Evolutionary conservation across 2,888 invertebrate genomes (phyloP), one percentile per base, ranked within the genome.

Genomic region (Palloptera scutellata): DNA sequence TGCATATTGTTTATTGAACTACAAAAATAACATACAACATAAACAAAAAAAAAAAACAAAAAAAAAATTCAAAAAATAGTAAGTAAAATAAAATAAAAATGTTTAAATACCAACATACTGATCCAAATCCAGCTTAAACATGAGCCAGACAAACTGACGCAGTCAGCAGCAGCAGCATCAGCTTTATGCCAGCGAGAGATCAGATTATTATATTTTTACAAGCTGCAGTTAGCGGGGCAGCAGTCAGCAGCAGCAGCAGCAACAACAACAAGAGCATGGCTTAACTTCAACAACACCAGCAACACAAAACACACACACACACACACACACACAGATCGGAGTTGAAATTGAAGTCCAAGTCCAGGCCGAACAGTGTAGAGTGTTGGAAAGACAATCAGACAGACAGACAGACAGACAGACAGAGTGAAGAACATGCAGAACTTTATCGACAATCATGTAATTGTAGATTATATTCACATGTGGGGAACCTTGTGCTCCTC

Each of bases 61-160:
- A 59, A 59, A 55, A 40, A 68, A 59, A n/a, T n/a, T n/a, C 48
- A 61, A 63, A 45, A 68, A 71, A 64, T 55, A 64, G 61, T 58
- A 51, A 66, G 55, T 13, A 42, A 40, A 55, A 45, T 45, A 58
- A 58, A 61, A 53, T 12, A 64, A 66, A 66, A 57, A 64, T 68
- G 54, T 62, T 67, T 69, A 68, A 64, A 67, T 67, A 67, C 19
- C 53, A 19, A 13, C 42, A 43, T 20, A 58, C 55, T 65, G 70
- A 61, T 43, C 64, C 52, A 20, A 70, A 66, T 67, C 64, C 68
- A 67, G 68, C 66, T 70, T 68, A 68, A 69, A 67, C 61, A 64
- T 51, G 61, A 60, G 71, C 67, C 67, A 74, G 74, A 74, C 72
- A 71, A 58, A 67, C 48, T 70, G 72, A 67, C 69, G 72, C 73